A percentile compares a stretch with the other conserved stretches of the same genome.
Evolutionary conservation across 2,113 vertebrate species (phyloP).

Genomic region (Chionis minor): DNA sequence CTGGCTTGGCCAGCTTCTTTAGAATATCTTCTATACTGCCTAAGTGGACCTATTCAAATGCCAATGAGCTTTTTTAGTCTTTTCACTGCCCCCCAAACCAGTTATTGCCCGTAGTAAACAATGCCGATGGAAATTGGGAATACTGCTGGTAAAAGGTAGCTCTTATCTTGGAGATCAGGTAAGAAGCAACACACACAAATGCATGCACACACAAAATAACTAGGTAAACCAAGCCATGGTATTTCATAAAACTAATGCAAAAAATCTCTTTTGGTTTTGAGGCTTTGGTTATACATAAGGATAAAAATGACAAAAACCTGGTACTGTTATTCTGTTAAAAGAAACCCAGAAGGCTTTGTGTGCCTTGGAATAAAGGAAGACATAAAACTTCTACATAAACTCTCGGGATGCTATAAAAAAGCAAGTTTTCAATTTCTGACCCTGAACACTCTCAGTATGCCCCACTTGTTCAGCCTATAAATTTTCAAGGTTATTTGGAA

Average conservation of each 20-base stretch:
- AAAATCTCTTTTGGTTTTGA: not conserved
- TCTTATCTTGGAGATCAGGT: not conserved
- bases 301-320: not conserved
- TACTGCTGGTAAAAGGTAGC: not conserved
- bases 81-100: not conserved
- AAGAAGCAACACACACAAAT: not conserved
- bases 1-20: not conserved
- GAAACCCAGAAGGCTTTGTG: not conserved
- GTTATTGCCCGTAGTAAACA: not conserved
- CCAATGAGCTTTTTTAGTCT: not conserved
- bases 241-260: not conserved
- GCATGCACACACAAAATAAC: not conserved
- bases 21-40: not conserved
- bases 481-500: slow-evolving; percentile 55
- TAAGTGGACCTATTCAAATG: not conserved
- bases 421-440: slow-evolving; percentile 2
- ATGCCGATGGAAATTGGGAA: not conserved
- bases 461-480: slow-evolving; percentile 25
- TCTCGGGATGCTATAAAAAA: slow-evolving; percentile 44
- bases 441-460: not conserved
- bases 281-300: not conserved
- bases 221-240: not conserved
- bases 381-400: slow-evolving; percentile 34
- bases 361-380: slow-evolving; percentile 16
- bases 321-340: not conserved